Evolutionary conservation across 2,113 vertebrate species (phyloP).

Genomic region (Struthidea cinerea): DNA sequence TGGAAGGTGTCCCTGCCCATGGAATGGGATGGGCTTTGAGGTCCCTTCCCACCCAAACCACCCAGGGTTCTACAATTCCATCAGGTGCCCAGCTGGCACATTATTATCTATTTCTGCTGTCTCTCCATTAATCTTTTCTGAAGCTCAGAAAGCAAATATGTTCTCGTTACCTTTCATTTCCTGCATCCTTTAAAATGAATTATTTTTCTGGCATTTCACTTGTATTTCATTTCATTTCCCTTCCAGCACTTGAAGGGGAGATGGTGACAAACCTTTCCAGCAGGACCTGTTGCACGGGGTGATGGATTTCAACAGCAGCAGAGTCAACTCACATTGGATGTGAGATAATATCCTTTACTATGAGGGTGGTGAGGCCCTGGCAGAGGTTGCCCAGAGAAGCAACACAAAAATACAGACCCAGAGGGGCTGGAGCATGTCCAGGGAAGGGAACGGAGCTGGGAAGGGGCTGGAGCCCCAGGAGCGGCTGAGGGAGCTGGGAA

Average conservation of each 20-base stretch:
- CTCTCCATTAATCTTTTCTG: background rate
- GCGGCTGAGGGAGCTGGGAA: background rate
- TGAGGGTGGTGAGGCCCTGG: background rate
- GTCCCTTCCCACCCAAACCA: background rate
- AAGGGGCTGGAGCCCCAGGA: background rate
- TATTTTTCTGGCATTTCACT: background rate
- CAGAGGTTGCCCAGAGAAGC: background rate
- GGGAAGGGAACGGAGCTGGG: fast-evolving
- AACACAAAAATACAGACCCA: background rate
- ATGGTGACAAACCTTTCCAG: background rate
- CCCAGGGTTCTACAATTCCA: background rate
- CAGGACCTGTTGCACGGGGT: background rate
- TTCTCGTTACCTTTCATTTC: background rate
- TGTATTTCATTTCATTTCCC: background rate
- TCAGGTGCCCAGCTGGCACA: background rate
- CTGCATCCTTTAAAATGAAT: background rate
- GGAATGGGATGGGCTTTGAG: background rate
- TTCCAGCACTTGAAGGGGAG: background rate
- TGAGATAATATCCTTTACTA: background rate
- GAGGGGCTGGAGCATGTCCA: background rate
- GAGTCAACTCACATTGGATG: background rate
- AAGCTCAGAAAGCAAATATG: background rate
- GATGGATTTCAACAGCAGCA: background rate
- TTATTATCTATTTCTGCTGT: background rate
- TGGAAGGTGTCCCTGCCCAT: background rate